Evolutionary conservation across 2,797 vertebrate species (phyloP), one percentile per base, ranked within the genome.

Genomic region (Hyperoplus lanceolatus): DNA sequence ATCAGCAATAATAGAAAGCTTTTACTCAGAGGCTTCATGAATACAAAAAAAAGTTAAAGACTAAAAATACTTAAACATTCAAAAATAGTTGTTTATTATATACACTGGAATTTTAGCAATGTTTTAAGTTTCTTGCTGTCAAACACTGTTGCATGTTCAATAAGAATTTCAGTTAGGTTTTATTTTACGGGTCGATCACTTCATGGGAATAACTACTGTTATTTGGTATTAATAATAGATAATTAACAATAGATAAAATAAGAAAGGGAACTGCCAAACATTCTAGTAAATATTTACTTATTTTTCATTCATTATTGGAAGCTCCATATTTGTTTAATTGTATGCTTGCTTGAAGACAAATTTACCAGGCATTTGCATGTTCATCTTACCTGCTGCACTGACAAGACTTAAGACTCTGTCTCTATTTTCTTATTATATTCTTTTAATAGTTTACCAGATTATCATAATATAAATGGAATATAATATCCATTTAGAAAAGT

Each of bases 81-180:
- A 92, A 92, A 89, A 90, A 88, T 16, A 46, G 8, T 21, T 1
- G 42, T 83, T 87, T 86, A 65, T 65, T 81, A 73, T 48, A 77
- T 3, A 77, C 46, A 70, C 66, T 86, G 77, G 41, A 38, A 12
- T 78, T 82, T 77, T 68, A 38, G 14, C 73, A 55, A 59, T 62
- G 81, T 55, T 70, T 70, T 8, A 48, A 55, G 29, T 73, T 57
- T 82, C 11, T 82, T 62, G 14, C 8, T 63, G 74, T 87, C 64
- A 45, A 57, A 87, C 77, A 84, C 57, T 75, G 74, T 83, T 82
- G 36, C 38, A 81, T 74, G 14, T 61, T 75, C 13, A 46, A 29
- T 58, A 41, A 63, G n/a, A 21, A 67, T 50, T 54, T 62, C n/a
- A 6, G 50, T 55, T 57, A 50, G 0, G 4, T 67, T 75, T 48